Percentiles rank a stretch among this genome's conserved stretches.
Conservation (phyloP, 2,113 vertebrate species). For the Hydrolagus affinis region DNA sequence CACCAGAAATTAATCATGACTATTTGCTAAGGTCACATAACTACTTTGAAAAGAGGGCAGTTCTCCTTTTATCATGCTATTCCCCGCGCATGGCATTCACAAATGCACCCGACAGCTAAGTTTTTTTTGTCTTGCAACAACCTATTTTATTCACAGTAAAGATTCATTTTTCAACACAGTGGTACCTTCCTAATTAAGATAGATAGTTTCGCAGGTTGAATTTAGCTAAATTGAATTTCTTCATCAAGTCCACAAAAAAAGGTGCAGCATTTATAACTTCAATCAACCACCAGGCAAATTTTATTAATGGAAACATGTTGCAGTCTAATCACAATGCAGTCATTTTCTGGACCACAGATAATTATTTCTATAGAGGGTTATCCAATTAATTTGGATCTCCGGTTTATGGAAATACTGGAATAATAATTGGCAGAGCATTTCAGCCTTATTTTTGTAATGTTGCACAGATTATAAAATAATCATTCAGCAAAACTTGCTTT, state of each 20-base stretch:
- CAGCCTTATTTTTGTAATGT: constrained; percentile 45
- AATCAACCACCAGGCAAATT: background rate
- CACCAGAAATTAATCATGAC: background rate
- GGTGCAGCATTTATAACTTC: too few relatives aligned
- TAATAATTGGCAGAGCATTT: constrained; percentile 45
- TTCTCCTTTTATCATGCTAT: too few relatives aligned
- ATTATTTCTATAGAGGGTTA: constrained; percentile 49
- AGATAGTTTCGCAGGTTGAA: background rate
- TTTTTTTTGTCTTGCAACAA: background rate
- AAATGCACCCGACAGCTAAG: background rate
- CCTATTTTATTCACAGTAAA: background rate
- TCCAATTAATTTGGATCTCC: constrained; percentile 56
- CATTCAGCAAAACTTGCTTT: constrained; percentile 29
- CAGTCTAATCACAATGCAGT: constrained; percentile 51
- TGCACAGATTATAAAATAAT: constrained; percentile 43
- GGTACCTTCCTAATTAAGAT: too few relatives aligned
- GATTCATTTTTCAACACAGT: background rate
- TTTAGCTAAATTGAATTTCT: too few relatives aligned
- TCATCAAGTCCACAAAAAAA: too few relatives aligned
- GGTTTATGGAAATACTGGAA: constrained; percentile 52
- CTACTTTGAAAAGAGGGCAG: too few relatives aligned
- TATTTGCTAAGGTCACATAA: too few relatives aligned
- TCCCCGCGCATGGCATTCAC: background rate
- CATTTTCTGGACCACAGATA: constrained; percentile 48
- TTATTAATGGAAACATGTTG: constrained; percentile 30